phyloP scores from a whole-genome alignment of 2,113 vertebrate genomes.

The Eretmochelys imbricata region DNA sequence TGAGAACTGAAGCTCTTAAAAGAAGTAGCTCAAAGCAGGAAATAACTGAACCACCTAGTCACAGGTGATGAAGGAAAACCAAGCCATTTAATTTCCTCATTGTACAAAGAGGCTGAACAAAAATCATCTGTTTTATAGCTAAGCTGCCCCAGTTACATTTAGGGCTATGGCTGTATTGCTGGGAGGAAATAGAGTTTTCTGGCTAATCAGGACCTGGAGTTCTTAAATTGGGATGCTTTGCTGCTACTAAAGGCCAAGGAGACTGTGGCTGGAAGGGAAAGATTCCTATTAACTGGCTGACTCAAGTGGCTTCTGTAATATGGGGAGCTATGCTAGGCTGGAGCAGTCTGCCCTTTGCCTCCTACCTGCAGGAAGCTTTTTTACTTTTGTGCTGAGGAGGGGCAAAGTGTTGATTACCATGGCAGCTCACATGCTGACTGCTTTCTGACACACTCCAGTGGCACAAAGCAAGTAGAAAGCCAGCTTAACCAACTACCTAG shows the following conservation, averaged over 20 bases:
- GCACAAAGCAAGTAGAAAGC: not conserved
- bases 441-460: not conserved
- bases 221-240: not conserved
- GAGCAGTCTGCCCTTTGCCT: not conserved
- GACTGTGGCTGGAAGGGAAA: not conserved
- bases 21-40: not conserved
- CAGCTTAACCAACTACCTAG: not conserved
- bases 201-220: not conserved
- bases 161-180: not conserved
- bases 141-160: not conserved
- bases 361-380: accelerated
- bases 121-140: not conserved
- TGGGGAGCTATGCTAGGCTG: not conserved
- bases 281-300: not conserved
- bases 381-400: not conserved
- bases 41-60: constrained; percentile 27
- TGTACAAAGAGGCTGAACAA: not conserved
- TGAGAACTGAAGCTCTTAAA: constrained; percentile 25
- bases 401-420: not conserved
- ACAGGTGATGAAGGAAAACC: not conserved
- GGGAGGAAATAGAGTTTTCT: not conserved
- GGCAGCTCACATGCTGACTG: not conserved
- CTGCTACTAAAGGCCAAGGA: not conserved
- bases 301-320: not conserved
- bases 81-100: not conserved